Percentiles rank a stretch among this genome's conserved stretches.
These are phyloP conservation scores for Heteropelma amictum DNA, from an alignment of 2,888 invertebrate species.

Conservation along the genomic window DNA sequence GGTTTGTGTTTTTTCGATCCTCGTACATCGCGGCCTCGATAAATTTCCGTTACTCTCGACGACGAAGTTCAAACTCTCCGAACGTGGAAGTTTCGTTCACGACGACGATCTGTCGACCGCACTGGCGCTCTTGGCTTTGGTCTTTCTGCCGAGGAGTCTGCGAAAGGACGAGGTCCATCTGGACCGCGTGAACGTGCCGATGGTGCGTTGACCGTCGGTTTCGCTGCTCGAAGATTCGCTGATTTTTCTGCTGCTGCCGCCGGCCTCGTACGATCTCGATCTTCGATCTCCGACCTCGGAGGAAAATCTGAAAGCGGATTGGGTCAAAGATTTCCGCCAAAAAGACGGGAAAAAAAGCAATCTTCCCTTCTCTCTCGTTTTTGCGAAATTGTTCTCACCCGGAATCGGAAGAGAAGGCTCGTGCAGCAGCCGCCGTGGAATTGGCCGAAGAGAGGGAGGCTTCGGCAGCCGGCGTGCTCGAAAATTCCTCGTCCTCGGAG, in stretches of 20 bases:
- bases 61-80: neutral
- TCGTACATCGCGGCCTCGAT: neutral
- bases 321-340: too few relatives aligned
- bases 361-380: neutral
- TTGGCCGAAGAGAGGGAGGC: slow-evolving; percentile 72
- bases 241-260: slow-evolving; percentile 68
- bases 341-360: neutral
- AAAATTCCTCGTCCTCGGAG: slow-evolving; percentile 76
- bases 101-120: slow-evolving; percentile 52
- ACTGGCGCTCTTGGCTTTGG: slow-evolving; percentile 66
- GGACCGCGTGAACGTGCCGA: slow-evolving; percentile 79
- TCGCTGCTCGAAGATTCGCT: slow-evolving; percentile 71
- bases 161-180: slow-evolving; percentile 83
- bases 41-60: neutral
- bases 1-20: neutral
- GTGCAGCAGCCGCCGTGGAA: slow-evolving; percentile 70
- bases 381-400: slow-evolving; percentile 67
- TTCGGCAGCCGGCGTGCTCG: slow-evolving; percentile 80
- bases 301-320: slow-evolving; percentile 74
- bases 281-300: slow-evolving; percentile 75
- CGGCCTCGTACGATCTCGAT: slow-evolving; percentile 73
- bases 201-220: slow-evolving; percentile 53
- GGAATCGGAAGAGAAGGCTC: slow-evolving; percentile 75
- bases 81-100: slow-evolving; percentile 34
- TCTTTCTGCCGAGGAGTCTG: slow-evolving; percentile 77